Conservation (phyloP, 2,113 vertebrate species). For the Calonectris borealis region DNA sequence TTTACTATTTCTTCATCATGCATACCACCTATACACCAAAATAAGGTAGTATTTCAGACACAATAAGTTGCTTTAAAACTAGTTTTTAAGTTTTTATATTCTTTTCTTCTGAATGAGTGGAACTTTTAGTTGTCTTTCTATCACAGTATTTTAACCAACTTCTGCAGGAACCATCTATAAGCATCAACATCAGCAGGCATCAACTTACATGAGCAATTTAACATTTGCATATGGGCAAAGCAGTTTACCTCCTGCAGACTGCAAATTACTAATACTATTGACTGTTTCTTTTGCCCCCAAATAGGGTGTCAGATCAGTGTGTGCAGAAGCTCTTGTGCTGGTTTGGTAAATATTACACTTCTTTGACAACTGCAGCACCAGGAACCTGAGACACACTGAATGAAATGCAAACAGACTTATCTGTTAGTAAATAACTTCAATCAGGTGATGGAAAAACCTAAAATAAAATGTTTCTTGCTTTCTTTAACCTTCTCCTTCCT, state of each 20-base stretch:
- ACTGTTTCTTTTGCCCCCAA: not conserved
- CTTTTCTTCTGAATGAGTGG: not conserved
- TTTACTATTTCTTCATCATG: not conserved
- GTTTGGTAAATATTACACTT: not conserved
- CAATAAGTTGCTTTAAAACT: not conserved
- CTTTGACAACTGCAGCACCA: not conserved
- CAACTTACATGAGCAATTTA: not conserved
- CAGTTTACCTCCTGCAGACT: not conserved
- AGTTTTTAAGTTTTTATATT: not conserved
- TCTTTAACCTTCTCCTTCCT: not conserved
- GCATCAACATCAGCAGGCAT: not conserved
- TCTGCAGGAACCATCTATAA: not conserved
- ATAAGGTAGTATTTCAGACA: not conserved
- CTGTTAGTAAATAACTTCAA: not conserved
- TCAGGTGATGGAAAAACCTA: not conserved
- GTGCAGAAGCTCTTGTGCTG: not conserved
- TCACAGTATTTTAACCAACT: not conserved
- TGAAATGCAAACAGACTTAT: not conserved
- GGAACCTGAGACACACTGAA: not conserved
- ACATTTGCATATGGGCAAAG: not conserved
- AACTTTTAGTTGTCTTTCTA: not conserved
- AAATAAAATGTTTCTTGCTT: not conserved
- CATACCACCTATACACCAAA: not conserved
- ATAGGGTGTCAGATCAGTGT: not conserved
- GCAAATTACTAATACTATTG: not conserved